phyloP scores from a whole-genome alignment of 2,113 vertebrate genomes.

The Xyrauchen texanus region DNA sequence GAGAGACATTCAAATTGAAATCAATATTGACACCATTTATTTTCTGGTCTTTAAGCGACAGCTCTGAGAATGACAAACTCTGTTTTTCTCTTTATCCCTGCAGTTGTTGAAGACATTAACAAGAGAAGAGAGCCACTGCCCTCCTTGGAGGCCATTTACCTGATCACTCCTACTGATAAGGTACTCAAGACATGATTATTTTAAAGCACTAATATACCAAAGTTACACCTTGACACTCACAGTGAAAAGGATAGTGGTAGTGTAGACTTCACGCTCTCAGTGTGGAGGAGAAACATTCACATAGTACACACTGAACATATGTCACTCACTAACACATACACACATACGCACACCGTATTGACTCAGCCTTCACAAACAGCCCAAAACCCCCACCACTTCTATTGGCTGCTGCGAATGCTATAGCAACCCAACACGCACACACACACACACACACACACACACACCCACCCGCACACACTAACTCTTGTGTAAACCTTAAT shows the following conservation, averaged over 20 bases:
- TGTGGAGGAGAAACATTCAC: conserved; percentile 18
- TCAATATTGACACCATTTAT: too few species aligned
- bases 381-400: conserved; percentile 27
- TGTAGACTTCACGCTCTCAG: conserved; percentile 9
- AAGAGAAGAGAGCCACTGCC: conserved; percentile 94
- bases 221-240: neutral
- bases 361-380: conserved; percentile 47
- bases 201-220: conserved; percentile 15
- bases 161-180: conserved; percentile 98
- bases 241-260: too few species aligned
- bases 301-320: conserved; percentile 44
- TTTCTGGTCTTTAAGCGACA: too few species aligned
- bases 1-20: too few species aligned
- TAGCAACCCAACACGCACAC: neutral
- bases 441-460: too few species aligned
- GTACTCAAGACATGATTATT: conserved; percentile 61
- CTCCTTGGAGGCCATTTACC: conserved; percentile 94
- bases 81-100: neutral
- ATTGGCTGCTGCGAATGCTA: conserved; percentile 17
- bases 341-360: conserved; percentile 51
- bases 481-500: conserved; percentile 1
- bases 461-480: too few species aligned
- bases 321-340: conserved; percentile 41
- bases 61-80: too few species aligned
- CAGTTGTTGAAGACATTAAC: conserved; percentile 97